Conservation (phyloP, 1,140 invertebrate genomes). For the Xylocopa sonorina region DNA sequence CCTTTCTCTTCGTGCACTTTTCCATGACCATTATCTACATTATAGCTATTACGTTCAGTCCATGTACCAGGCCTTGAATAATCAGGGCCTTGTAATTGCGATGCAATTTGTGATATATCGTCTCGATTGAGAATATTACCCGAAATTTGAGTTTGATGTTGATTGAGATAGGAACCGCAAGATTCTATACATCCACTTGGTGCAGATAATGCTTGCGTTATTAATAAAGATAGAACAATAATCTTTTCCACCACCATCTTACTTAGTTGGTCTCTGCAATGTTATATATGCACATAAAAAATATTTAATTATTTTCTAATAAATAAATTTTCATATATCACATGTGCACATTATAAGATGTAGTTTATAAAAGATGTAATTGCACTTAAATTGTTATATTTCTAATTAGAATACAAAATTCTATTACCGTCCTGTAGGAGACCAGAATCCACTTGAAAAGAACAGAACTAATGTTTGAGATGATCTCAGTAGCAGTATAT, state of each 20-base stretch:
- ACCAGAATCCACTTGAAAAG: slow-evolving; percentile 42
- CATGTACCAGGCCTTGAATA: slow-evolving; percentile 70
- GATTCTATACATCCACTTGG: slow-evolving; percentile 69
- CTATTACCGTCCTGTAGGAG: slow-evolving; percentile 56
- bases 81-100: slow-evolving; percentile 51
- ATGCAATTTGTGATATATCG: slow-evolving; percentile 20
- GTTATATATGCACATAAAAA: no score
- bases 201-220: slow-evolving; percentile 56
- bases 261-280: slow-evolving; percentile 51
- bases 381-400: not conserved
- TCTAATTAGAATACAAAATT: slow-evolving; percentile 18
- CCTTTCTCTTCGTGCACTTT: slow-evolving; percentile 70
- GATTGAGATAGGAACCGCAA: slow-evolving; percentile 43
- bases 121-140: slow-evolving; percentile 22
- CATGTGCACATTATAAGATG: not conserved
- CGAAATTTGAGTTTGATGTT: slow-evolving; percentile 29
- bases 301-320: slow-evolving; percentile 27
- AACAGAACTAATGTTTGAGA: slow-evolving; percentile 39
- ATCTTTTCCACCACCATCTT: slow-evolving; percentile 57
- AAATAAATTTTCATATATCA: slow-evolving; percentile 23
- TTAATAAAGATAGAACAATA: slow-evolving; percentile 55
- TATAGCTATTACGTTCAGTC: slow-evolving; percentile 68
- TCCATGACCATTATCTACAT: slow-evolving; percentile 62
- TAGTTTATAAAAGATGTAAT: not conserved
- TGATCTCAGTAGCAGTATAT: slow-evolving; percentile 71